These are phyloP conservation scores for Gavialis gangeticus DNA, from an alignment of 2,113 vertebrate genomes.

Conservation along the genomic window DNA sequence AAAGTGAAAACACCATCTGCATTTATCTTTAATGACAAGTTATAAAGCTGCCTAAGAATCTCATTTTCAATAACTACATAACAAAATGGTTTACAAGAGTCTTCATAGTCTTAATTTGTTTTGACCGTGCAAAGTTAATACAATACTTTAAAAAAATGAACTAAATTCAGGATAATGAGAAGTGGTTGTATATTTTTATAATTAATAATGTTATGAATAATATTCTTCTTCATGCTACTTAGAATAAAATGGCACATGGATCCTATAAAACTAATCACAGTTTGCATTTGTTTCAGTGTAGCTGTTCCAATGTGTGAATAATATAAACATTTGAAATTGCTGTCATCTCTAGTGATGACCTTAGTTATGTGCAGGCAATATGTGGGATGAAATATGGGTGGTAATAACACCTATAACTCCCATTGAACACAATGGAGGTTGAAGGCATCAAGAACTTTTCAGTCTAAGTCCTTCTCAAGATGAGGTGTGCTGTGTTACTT, in stretches of 20 bases:
- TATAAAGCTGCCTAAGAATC: background rate
- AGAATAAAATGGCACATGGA: background rate
- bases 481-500: background rate
- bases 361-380: background rate
- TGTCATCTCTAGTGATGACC: background rate
- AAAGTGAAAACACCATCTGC: conserved; percentile 62
- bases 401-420: background rate
- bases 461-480: background rate
- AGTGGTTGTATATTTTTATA: background rate
- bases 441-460: background rate
- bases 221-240: background rate
- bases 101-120: background rate
- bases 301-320: background rate
- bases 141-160: background rate
- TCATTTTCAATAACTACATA: conserved; percentile 11
- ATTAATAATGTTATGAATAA: background rate
- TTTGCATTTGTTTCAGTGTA: background rate
- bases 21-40: conserved; percentile 62
- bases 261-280: background rate
- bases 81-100: background rate
- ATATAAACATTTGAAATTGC: background rate
- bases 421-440: background rate
- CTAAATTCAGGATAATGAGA: background rate
- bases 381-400: background rate
- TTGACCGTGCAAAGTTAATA: background rate